Evolutionary conservation across 2,888 invertebrate species (phyloP), one percentile per base, ranked within the genome.

Genomic region (Eremobia ochroleuca): DNA sequence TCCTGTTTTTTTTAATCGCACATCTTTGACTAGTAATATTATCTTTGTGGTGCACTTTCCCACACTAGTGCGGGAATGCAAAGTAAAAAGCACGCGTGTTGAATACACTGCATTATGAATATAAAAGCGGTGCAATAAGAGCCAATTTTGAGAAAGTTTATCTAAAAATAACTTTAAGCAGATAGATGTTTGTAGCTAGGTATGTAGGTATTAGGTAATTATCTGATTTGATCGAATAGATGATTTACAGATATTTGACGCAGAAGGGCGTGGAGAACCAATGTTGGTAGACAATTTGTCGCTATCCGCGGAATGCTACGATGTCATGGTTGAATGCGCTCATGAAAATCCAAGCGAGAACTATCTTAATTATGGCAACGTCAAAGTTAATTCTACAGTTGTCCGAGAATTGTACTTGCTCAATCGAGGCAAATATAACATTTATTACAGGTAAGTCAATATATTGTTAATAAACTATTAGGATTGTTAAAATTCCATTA

Each of bases 281-380:
- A 94, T 97, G 93, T 82, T 96, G 11, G 92, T 93, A 8, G 97
- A 97, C 28, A 91, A 89, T 6, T 86, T 97, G 43, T 89, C 82
- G 64, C 84, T 97, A 28, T 96, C 95, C 0, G 97, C 97, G 0
- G 97, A 98, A 92, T 97, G 97, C 70, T 97, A 97, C 73, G 97
- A 97, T 86, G 97, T 98, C 8, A 93, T 94, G 88, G 93, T 98
- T 13, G 97, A 97, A 87, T 95, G 97, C 76, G 94, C 95, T 25
- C 92, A 94, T 76, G 97, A 97, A 67, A 95, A 96, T 85, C 94
- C 95, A 0, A 85, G 85, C 52, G 95, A 96, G 83, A 94, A 91
- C 66, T 94, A 90, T 77, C 94, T 98, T 28, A 95, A 97, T 85
- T 97, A 97, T 79, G 97, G 97, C 70, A 97, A 96, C 73, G 96